A percentile compares a stretch with the other conserved stretches of the same genome.
phyloP scores from a whole-genome alignment of 2,113 vertebrate genomes.

The Silurus meridionalis region DNA sequence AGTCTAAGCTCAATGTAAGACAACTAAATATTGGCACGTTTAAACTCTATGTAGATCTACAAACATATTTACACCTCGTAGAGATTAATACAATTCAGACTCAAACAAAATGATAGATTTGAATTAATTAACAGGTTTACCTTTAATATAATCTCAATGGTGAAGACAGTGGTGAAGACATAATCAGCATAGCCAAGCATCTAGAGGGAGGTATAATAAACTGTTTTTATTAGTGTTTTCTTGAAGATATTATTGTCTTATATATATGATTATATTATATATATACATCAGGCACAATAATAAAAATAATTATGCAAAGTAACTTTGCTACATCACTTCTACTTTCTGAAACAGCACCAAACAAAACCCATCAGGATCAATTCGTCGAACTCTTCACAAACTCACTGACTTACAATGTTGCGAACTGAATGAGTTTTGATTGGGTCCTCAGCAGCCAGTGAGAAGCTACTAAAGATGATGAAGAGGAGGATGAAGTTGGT shows the following conservation, averaged over 20 bases:
- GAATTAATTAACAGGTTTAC: conserved; percentile 60
- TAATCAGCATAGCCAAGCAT: conserved; percentile 91
- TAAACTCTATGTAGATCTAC: too few species aligned
- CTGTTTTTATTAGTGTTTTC: not conserved
- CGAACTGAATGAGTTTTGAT: conserved; percentile 89
- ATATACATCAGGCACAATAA: not conserved
- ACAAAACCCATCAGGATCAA: not conserved
- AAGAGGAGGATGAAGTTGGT: conserved; percentile 95
- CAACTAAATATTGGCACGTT: not conserved
- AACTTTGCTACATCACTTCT: not conserved
- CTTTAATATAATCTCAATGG: conserved; percentile 90
- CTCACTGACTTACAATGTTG: conserved; percentile 79
- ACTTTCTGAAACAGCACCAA: not conserved
- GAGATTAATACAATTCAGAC: not conserved
- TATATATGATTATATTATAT: not conserved
- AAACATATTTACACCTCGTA: not conserved
- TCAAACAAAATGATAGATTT: not conserved
- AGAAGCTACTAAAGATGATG: conserved; percentile 95
- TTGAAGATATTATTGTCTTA: not conserved
- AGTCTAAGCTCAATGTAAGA: not conserved
- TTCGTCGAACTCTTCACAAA: not conserved
- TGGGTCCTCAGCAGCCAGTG: conserved; percentile 89
- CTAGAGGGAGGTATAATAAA: conserved; percentile 58
- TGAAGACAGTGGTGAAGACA: conserved; percentile 92
- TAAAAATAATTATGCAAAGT: not conserved